These are phyloP conservation scores for Cremastinae sp. DNA, from an alignment of 2,888 invertebrate genomes.

Conservation along the genomic window DNA sequence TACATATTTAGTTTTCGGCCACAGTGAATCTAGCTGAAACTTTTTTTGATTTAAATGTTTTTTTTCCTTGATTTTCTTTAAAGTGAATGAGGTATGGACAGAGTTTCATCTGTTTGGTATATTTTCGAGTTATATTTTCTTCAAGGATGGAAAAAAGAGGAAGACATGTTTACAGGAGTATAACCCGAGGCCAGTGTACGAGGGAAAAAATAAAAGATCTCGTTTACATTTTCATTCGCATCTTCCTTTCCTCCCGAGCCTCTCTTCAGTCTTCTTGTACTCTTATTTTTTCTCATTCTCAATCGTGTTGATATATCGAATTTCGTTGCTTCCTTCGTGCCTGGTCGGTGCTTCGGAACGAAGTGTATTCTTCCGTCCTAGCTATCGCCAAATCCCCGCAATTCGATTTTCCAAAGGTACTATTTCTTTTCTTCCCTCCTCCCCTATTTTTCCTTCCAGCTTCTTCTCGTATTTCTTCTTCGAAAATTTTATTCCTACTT, in stretches of 20 bases:
- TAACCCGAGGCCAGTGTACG: constrained; percentile 17
- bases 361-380: constrained; percentile 28
- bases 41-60: too few species aligned
- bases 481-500: constrained; percentile 23
- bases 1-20: too few species aligned
- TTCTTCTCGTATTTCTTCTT: constrained; percentile 32
- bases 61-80: constrained; percentile 36
- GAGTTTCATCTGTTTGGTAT: constrained; percentile 23
- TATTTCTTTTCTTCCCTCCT: constrained; percentile 28
- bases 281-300: constrained; percentile 32
- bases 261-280: neutral
- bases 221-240: constrained; percentile 29
- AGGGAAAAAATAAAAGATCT: constrained; percentile 17
- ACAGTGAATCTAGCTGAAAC: too few species aligned
- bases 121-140: constrained; percentile 29
- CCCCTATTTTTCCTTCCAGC: neutral
- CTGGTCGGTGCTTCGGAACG: constrained; percentile 24
- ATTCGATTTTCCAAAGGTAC: constrained; percentile 45
- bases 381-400: constrained; percentile 16
- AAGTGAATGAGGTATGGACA: constrained; percentile 7
- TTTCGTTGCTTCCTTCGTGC: constrained; percentile 29
- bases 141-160: constrained; percentile 23
- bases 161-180: constrained; percentile 26
- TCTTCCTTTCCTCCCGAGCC: neutral
- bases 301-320: constrained; percentile 50